Evolutionary conservation across 2,113 vertebrate genomes (phyloP).

Genomic region (Nyctereutes procyonoides): DNA sequence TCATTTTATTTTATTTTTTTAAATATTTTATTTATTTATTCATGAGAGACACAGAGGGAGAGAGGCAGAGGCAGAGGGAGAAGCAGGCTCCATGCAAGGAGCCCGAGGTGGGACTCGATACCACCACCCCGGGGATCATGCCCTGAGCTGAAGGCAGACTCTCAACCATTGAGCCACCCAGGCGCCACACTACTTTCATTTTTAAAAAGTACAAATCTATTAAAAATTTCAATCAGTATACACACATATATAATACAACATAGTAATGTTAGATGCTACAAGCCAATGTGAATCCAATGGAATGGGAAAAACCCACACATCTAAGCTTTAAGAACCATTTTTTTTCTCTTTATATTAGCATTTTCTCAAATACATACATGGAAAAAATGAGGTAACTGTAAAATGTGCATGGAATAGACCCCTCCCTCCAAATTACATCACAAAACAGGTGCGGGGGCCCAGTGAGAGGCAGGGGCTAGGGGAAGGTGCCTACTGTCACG

Average conservation of each 20-base stretch:
- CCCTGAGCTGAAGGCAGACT: too few relatives aligned
- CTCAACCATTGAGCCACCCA: too few relatives aligned
- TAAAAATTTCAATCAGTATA: conserved; percentile 99
- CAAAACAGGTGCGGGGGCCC: conserved; percentile 96
- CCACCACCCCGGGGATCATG: too few relatives aligned
- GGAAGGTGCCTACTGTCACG: conserved; percentile 85
- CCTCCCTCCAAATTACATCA: conserved; percentile 91
- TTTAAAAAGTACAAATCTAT: conserved; percentile 99
- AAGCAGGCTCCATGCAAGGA: too few relatives aligned
- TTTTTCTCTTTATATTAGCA: conserved; percentile 98
- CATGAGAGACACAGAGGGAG: too few relatives aligned
- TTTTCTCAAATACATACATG: conserved; percentile 99
- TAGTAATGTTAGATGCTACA: conserved; percentile 99
- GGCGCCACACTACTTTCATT: too few relatives aligned
- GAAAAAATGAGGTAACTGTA: conserved; percentile 99
- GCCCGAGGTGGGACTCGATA: too few relatives aligned
- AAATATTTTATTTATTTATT: too few relatives aligned
- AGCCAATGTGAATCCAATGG: conserved; percentile 99
- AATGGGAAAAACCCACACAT: conserved; percentile 94
- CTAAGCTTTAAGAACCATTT: conserved; percentile 99
- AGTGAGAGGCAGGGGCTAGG: conserved; percentile 84
- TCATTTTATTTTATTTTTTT: conserved; percentile 86
- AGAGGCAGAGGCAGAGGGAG: too few relatives aligned
- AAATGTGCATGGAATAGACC: conserved; percentile 99
- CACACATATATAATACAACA: conserved; percentile 99